A percentile compares a stretch with the other conserved stretches of the same genome.
Evolutionary conservation across 53 echinoderm and acorn worm genomes (phyloP).

Genomic region (Stichopus horrens): DNA sequence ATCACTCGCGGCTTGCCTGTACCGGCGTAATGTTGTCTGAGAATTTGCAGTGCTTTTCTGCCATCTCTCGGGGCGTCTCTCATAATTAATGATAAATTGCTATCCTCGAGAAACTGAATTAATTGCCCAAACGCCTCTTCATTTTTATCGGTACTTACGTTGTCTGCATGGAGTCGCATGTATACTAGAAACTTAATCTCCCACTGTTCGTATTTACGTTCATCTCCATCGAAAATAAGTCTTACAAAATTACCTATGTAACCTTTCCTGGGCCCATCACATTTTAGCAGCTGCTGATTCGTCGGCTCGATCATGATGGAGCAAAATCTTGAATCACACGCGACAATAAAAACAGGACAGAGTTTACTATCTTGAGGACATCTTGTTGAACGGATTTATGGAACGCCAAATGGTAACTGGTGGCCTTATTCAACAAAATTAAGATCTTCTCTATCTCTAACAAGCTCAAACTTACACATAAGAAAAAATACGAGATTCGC

Average conservation of each 20-base stretch:
- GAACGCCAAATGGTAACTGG: not conserved
- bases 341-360: not conserved
- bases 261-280: slow-evolving; percentile 37
- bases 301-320: slow-evolving; percentile 6
- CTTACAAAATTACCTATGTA: not conserved
- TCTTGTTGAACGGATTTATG: too few species aligned
- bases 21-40: slow-evolving; percentile 31
- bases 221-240: slow-evolving; percentile 39
- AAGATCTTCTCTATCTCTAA: too few species aligned
- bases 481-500: too few species aligned
- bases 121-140: slow-evolving; percentile 26
- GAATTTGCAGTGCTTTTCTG: slow-evolving; percentile 6
- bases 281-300: not conserved
- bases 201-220: slow-evolving; percentile 38
- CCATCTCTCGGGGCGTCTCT: slow-evolving; percentile 8
- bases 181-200: slow-evolving; percentile 22
- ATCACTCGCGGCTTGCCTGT: slow-evolving; percentile 26
- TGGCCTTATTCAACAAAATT: too few species aligned
- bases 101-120: slow-evolving; percentile 26
- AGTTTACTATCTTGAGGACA: too few species aligned
- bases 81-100: slow-evolving; percentile 14
- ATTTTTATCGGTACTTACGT: not conserved
- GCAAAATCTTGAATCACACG: not conserved
- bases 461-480: too few species aligned
- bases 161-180: not conserved